Percentiles rank a stretch among this genome's conserved stretches.
Conservation (phyloP, 1,140 invertebrate species). For the Drosophila kikkawai region DNA sequence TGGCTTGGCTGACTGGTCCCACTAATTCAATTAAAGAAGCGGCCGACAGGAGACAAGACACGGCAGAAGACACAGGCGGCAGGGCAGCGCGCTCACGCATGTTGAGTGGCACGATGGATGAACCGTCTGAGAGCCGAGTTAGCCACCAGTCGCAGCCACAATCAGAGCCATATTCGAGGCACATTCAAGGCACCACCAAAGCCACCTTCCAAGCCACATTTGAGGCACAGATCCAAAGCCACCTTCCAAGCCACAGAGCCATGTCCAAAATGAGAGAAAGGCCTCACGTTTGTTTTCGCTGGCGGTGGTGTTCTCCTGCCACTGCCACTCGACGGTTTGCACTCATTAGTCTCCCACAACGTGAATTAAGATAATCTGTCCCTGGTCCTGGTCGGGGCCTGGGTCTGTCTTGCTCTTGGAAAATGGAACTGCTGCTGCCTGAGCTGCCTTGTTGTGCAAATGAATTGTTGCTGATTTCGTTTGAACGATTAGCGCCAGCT, state of each 20-base stretch:
- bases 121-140: constrained; percentile 33
- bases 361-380: constrained; percentile 84
- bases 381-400: background rate
- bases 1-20: constrained; percentile 52
- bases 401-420: constrained; percentile 1
- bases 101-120: constrained; percentile 68
- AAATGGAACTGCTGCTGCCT: constrained; percentile 38
- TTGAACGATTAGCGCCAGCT: constrained; percentile 81
- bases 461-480: constrained; percentile 84
- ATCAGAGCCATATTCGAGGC: background rate
- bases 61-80: background rate
- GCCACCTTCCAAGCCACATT: background rate
- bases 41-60: constrained; percentile 19
- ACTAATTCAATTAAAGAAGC: constrained; percentile 79
- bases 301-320: constrained; percentile 28
- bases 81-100: constrained; percentile 59
- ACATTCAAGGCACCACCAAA: constrained; percentile 3
- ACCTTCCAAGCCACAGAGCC: background rate
- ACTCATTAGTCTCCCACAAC: constrained; percentile 85
- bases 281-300: constrained; percentile 49
- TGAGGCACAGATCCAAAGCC: constrained; percentile 3
- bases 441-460: constrained; percentile 81
- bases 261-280: constrained; percentile 60
- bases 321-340: constrained; percentile 65
- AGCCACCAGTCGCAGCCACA: constrained; percentile 1